Evolutionary conservation across 2,797 vertebrate genomes (phyloP), one percentile per base, ranked within the genome.

Genomic region (Loriculus beryllinus): DNA sequence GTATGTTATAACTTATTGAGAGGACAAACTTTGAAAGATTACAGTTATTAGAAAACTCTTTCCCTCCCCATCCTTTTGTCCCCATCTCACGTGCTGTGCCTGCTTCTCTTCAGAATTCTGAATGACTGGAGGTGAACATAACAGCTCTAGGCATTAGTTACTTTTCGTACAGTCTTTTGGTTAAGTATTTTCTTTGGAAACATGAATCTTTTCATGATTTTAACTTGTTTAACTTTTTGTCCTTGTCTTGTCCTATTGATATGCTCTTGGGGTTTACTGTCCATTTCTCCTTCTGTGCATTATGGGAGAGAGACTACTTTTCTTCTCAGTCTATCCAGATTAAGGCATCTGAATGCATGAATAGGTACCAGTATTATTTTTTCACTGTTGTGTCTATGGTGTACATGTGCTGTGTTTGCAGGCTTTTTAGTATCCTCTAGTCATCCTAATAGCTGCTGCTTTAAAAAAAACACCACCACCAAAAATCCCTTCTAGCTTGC

Each of bases 281-380:
- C 88, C 93, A 59, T 97, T 97, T 95, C 95, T 97, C 87, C 94
- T 98, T 97, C 98, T 98, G 90, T 98, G 98, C 97, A 93, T 97
- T 98, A 94, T 97, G 97, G 97, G 98, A 98, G 98, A 98, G 98
- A 98, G 96, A 83, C 96, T 95, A 97, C 97, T 97, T 96, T 97
- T 96, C 97, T 98, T 97, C 97, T 97, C 97, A 95, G 3, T 97
- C 95, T 97, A 47, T 98, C 98, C 97, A 97, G 97, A 97, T 96
- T 96, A 95, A 98, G 95, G 95, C 96, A 95, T 96, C 98, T 98
- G 97, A 98, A 98, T 98, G 98, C 98, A 98, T 98, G 98, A 98
- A 98, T 98, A 99, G 98, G 98, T 99, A 98, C 95, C 88, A 77
- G 10, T 94, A 95, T 94, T 85, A 86, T 86, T 95, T 97, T 96